phyloP scores from a whole-genome alignment of 2,888 invertebrate genomes.

The Euzetes globulus region DNA sequence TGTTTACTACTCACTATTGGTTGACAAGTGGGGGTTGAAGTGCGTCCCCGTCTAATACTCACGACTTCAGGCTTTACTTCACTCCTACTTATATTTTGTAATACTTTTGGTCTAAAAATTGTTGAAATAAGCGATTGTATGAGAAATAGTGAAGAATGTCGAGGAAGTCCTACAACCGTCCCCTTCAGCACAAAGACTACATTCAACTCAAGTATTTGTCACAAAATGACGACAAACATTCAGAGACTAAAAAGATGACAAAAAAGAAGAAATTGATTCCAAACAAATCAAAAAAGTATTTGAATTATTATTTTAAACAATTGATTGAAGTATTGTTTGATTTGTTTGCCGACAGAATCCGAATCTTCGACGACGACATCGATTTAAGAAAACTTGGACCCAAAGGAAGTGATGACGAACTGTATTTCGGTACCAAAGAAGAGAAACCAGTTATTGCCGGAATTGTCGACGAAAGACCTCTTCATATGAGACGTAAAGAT shows the following conservation, averaged over 20 bases:
- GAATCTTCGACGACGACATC: constrained; percentile 40
- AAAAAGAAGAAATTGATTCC: constrained; percentile 10
- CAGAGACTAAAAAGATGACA: constrained; percentile 31
- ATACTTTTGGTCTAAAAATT: no score
- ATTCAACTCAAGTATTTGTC: constrained; percentile 34
- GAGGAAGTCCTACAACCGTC: constrained; percentile 25
- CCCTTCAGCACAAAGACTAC: constrained; percentile 36
- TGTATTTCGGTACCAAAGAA: constrained; percentile 55
- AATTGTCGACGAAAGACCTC: constrained; percentile 71
- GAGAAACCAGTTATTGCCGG: constrained; percentile 85
- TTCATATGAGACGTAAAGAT: constrained; percentile 52
- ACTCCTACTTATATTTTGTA: no score
- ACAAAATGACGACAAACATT: constrained; percentile 33
- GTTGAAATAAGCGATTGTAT: no score
- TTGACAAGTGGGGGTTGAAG: no score
- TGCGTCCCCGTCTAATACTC: no score
- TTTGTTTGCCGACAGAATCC: constrained; percentile 34
- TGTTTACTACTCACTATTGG: no score
- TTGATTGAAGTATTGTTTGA: not conserved
- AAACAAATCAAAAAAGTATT: constrained; percentile 32
- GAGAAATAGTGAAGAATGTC: constrained; percentile 26
- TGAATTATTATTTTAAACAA: not conserved
- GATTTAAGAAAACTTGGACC: constrained; percentile 55
- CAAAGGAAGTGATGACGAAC: constrained; percentile 60
- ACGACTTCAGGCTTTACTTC: no score